Conservation (phyloP, 2,888 invertebrate species). For the Sturmia bella region DNA sequence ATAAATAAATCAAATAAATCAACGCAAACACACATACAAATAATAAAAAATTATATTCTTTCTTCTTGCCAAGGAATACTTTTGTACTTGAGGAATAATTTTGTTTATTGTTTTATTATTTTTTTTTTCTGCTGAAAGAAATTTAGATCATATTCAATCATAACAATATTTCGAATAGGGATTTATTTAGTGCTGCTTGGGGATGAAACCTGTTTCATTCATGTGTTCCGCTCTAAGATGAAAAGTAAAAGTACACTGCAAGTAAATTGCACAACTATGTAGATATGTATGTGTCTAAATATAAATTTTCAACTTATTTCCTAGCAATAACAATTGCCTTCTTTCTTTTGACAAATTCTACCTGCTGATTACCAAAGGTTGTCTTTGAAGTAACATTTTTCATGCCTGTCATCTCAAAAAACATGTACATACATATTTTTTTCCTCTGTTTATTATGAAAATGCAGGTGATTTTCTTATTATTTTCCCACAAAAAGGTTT, state of each 20-base stretch:
- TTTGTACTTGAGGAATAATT: no score
- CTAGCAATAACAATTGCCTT: conserved; percentile 54
- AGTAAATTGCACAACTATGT: conserved; percentile 26
- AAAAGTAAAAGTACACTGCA: conserved; percentile 64
- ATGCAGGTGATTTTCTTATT: conserved; percentile 56
- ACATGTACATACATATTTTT: neutral
- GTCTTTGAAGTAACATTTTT: conserved; percentile 2
- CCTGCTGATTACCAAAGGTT: conserved; percentile 19
- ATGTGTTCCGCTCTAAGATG: neutral
- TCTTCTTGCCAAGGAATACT: no score
- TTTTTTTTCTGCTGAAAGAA: conserved; percentile 1
- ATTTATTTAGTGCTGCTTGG: no score
- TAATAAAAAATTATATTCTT: no score
- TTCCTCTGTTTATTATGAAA: conserved; percentile 10
- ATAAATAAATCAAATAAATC: no score
- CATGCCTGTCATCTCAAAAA: conserved; percentile 8
- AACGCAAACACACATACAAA: no score
- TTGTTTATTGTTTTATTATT: neutral
- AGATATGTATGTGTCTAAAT: no score
- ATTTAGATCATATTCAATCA: conserved; percentile 13
- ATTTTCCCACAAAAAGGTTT: conserved; percentile 50
- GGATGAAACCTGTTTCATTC: neutral
- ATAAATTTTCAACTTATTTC: neutral
- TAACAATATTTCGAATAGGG: conserved; percentile 16
- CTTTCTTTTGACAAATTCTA: neutral